Percentiles rank a stretch among this genome's conserved stretches.
These are phyloP conservation scores for Orientallactaga sibirica DNA, from an alignment of 2,797 vertebrate genomes.

Conservation along the genomic window DNA sequence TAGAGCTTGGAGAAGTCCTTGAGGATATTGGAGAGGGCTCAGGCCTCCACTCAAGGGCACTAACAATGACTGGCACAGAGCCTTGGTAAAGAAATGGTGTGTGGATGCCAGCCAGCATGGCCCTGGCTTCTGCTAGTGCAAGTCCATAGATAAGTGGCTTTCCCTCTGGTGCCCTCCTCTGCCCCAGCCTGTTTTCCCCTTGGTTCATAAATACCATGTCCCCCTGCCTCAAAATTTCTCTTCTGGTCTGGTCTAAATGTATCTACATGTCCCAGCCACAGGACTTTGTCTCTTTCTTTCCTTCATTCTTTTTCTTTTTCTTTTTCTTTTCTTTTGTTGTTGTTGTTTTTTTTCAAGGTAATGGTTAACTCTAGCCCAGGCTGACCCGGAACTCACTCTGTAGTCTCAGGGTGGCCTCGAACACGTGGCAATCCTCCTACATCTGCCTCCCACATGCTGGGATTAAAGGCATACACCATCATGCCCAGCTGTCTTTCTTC, in stretches of 20 bases:
- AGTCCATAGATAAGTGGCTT: neutral
- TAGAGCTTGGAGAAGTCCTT: too few relatives aligned
- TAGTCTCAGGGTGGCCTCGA: too few relatives aligned
- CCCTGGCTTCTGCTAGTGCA: neutral
- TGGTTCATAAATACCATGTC: neutral
- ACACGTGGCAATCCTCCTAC: too few relatives aligned
- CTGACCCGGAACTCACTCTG: too few relatives aligned
- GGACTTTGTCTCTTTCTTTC: neutral
- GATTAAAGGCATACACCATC: too few relatives aligned
- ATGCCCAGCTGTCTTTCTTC: neutral
- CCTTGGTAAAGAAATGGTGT: neutral
- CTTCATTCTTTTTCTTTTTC: too few relatives aligned
- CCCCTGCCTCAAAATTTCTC: neutral
- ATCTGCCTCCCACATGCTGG: too few relatives aligned
- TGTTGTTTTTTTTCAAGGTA: too few relatives aligned
- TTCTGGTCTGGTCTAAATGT: neutral
- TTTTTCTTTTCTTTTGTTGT: too few relatives aligned
- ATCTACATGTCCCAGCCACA: neutral
- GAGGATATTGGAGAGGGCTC: too few relatives aligned
- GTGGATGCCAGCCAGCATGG: neutral
- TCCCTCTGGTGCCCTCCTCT: neutral
- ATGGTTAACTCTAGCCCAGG: too few relatives aligned
- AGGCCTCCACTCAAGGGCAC: neutral
- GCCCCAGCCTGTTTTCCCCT: neutral
- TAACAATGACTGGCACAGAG: too few relatives aligned